phyloP scores from a whole-genome alignment of 2,888 invertebrate genomes.

The Tubiluchus corallicola region DNA sequence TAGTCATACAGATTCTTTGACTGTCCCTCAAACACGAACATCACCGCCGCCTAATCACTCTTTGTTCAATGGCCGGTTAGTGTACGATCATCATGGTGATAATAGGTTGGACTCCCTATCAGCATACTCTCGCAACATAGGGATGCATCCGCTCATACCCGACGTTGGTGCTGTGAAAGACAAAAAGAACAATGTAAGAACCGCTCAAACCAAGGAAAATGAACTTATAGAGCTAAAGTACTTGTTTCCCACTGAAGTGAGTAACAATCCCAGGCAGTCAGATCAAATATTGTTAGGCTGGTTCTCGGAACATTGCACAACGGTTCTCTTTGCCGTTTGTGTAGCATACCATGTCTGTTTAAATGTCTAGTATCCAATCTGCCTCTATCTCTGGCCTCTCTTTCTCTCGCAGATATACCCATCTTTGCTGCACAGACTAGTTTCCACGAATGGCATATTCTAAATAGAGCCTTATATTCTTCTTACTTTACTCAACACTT shows the following conservation, averaged over 20 bases:
- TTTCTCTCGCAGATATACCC: no score
- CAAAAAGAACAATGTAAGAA: slow-evolving; percentile 3
- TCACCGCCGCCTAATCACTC: neutral
- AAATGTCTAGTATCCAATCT: no score
- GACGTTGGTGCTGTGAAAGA: neutral
- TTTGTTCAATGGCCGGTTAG: neutral
- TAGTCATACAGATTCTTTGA: neutral
- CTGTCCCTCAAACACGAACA: neutral
- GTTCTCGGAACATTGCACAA: no score
- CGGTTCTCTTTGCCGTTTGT: no score
- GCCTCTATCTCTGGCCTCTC: no score
- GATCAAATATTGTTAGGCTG: neutral
- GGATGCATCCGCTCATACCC: slow-evolving; percentile 1
- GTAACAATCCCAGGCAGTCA: neutral
- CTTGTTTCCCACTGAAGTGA: slow-evolving; percentile 3
- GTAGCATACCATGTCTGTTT: no score
- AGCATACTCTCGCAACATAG: neutral
- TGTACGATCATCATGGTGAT: slow-evolving; percentile 1
- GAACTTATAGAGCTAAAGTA: slow-evolving; percentile 1
- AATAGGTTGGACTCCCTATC: neutral
- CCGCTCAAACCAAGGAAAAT: neutral
- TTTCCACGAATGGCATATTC: no score
- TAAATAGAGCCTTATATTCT: no score
- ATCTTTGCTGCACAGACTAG: no score
- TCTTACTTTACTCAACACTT: no score